These are phyloP conservation scores for Pygoscelis adeliae DNA, from an alignment of 2,113 vertebrate species.

Conservation along the genomic window DNA sequence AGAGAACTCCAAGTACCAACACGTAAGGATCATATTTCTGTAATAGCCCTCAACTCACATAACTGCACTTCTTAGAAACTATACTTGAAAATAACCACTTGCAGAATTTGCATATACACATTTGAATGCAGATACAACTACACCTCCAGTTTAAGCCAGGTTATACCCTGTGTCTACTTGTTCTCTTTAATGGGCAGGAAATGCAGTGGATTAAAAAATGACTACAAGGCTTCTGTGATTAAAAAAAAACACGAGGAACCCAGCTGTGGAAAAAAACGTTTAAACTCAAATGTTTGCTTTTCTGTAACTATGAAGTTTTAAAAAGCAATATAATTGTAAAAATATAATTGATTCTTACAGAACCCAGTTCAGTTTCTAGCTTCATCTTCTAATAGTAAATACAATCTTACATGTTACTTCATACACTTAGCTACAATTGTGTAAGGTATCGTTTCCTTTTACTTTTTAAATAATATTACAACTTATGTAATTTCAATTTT, in stretches of 20 bases:
- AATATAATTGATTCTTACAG: neutral
- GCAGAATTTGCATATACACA: neutral
- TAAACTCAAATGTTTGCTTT: neutral
- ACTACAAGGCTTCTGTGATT: neutral
- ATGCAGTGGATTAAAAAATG: neutral
- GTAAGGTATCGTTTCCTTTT: neutral
- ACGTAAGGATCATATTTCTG: neutral
- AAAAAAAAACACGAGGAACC: neutral
- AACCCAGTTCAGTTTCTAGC: neutral
- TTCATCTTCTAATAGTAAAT: neutral
- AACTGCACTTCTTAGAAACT: neutral
- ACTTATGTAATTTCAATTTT: neutral
- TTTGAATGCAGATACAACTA: neutral
- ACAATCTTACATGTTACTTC: neutral
- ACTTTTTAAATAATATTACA: neutral
- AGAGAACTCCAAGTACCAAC: neutral
- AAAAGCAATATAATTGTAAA: neutral
- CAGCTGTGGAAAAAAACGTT: neutral
- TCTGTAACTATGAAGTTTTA: neutral
- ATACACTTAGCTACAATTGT: neutral
- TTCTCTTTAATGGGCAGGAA: neutral
- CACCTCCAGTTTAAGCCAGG: neutral
- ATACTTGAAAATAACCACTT: neutral
- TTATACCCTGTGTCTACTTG: accelerated
- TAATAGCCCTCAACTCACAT: neutral